Percentiles rank a stretch among this genome's conserved stretches.
These are phyloP conservation scores for Perognathus longimembris DNA, from an alignment of 2,113 vertebrate species.

Conservation along the genomic window DNA sequence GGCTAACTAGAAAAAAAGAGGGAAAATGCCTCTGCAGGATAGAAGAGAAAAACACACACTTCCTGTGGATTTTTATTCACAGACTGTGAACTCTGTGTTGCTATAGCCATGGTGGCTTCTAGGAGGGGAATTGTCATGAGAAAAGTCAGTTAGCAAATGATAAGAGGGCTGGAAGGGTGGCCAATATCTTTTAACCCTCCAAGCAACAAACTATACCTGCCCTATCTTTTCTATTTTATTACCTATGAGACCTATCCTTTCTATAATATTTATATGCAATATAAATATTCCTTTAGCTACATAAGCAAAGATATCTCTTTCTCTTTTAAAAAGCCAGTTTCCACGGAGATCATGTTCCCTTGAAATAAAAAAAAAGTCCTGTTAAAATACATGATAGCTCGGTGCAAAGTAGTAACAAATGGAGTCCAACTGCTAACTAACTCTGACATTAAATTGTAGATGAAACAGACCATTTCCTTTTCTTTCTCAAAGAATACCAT, in stretches of 20 bases:
- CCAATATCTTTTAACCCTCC: not conserved
- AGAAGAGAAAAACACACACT: not conserved
- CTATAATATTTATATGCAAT: not conserved
- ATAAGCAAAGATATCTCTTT: not conserved
- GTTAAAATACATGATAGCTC: not conserved
- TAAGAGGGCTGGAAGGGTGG: not conserved
- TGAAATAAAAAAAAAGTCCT: not conserved
- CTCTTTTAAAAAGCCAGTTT: not conserved
- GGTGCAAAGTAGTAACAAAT: not conserved
- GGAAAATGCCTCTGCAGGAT: not conserved
- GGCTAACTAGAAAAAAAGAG: not conserved
- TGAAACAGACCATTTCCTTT: not conserved
- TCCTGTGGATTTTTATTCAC: not conserved
- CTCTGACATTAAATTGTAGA: not conserved
- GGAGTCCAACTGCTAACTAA: not conserved
- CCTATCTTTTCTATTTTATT: no score
- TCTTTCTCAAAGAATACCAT: slow-evolving; percentile 10
- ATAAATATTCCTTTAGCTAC: not conserved
- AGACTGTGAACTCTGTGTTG: not conserved
- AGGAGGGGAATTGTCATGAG: not conserved
- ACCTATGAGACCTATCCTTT: not conserved
- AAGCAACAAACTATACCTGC: not conserved
- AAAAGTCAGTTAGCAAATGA: not conserved
- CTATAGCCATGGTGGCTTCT: not conserved
- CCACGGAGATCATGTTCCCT: not conserved